A percentile compares a stretch with the other conserved stretches of the same genome.
Evolutionary conservation across 2,797 vertebrate species (phyloP).

Genomic region (Phyllotis vaccarum): DNA sequence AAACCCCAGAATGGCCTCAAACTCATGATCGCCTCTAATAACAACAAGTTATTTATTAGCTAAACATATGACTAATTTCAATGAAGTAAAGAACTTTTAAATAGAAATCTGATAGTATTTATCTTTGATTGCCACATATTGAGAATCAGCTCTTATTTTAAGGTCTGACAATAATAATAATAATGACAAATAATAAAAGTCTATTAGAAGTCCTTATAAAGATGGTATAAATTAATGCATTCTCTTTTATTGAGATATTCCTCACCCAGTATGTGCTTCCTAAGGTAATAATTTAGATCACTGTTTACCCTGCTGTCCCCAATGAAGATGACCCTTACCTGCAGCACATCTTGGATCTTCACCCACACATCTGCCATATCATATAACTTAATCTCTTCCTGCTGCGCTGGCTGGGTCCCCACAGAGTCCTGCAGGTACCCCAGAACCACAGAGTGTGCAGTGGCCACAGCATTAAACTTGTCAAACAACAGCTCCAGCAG

Average conservation of each 20-base stretch:
- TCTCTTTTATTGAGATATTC: constrained; percentile 23
- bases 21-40: background rate
- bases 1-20: background rate
- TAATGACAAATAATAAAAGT: background rate
- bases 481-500: constrained; percentile 97
- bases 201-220: constrained; percentile 47
- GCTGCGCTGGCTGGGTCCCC: constrained; percentile 88
- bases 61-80: background rate
- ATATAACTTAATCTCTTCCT: constrained; percentile 95
- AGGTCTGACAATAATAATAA: background rate
- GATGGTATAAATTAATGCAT: constrained; percentile 1
- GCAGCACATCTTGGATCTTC: constrained; percentile 98
- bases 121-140: background rate
- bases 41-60: background rate
- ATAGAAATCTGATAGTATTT: background rate
- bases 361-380: constrained; percentile 99
- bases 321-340: constrained; percentile 88
- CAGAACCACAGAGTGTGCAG: constrained; percentile 95
- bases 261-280: background rate
- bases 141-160: constrained; percentile 6
- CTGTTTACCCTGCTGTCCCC: background rate
- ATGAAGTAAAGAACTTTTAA: background rate
- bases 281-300: background rate
- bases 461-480: constrained; percentile 97
- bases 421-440: constrained; percentile 94